These are phyloP conservation scores for Cetoscarus ocellatus DNA, from an alignment of 2,797 vertebrate genomes.

Conservation along the genomic window DNA sequence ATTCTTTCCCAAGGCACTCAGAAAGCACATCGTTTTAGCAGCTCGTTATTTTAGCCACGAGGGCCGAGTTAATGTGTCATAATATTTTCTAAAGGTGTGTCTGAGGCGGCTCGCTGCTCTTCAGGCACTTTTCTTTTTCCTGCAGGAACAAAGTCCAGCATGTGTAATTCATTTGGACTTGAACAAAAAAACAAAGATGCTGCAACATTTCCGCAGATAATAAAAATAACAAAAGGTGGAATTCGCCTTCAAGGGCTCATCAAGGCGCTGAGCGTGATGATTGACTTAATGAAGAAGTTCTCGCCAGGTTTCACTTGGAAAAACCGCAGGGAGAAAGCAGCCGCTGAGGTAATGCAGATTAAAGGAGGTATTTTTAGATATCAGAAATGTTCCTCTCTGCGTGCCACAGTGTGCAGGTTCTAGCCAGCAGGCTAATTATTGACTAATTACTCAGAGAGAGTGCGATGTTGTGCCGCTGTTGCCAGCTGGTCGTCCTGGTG, in stretches of 20 bases:
- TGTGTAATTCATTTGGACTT: constrained; percentile 60
- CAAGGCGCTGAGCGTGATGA: constrained; percentile 13
- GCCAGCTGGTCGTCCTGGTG: constrained; percentile 52
- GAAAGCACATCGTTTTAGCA: constrained; percentile 44
- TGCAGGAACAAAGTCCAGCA: constrained; percentile 66
- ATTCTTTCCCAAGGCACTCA: constrained; percentile 52
- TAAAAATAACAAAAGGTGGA: constrained; percentile 21
- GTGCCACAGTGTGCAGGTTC: constrained; percentile 46
- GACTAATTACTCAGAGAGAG: constrained; percentile 56
- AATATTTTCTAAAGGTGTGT: constrained; percentile 84
- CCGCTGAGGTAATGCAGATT: constrained; percentile 47
- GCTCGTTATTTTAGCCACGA: constrained; percentile 60
- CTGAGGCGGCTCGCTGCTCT: constrained; percentile 35
- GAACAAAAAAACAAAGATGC: constrained; percentile 33
- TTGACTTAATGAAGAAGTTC: constrained; percentile 36
- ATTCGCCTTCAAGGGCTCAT: constrained; percentile 12
- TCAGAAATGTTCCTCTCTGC: constrained; percentile 35
- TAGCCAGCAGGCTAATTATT: constrained; percentile 60
- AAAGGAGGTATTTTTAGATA: constrained; percentile 61
- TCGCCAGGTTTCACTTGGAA: constrained; percentile 29
- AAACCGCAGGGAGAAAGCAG: constrained; percentile 42
- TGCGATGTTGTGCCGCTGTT: constrained; percentile 48
- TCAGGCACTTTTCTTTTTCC: constrained; percentile 66
- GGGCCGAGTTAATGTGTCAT: constrained; percentile 66
- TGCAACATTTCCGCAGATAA: constrained; percentile 39